These are phyloP conservation scores for Spodoptera littoralis DNA, from an alignment of 2,888 invertebrate species.

Conservation along the genomic window DNA sequence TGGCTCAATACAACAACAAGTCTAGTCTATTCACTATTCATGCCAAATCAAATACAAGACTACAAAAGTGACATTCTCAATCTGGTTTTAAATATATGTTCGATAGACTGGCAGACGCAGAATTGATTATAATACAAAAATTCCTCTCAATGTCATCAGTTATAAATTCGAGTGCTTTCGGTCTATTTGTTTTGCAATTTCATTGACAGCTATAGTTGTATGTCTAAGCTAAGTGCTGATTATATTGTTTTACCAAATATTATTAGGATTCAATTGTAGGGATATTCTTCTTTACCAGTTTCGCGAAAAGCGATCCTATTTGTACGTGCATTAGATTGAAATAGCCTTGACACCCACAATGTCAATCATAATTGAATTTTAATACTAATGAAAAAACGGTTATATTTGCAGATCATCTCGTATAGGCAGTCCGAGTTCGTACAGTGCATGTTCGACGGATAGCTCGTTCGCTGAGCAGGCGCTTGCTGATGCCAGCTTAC, in stretches of 20 bases:
- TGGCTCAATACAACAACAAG: background rate
- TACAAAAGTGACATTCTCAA: background rate
- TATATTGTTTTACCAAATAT: no score
- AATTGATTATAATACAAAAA: slow-evolving; percentile 16
- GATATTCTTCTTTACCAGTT: no score
- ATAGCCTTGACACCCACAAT: no score
- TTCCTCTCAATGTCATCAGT: slow-evolving; percentile 5
- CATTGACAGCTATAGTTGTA: no score
- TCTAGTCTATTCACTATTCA: background rate
- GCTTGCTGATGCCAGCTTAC: slow-evolving; percentile 81
- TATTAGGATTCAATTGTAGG: no score
- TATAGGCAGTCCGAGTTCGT: slow-evolving; percentile 79
- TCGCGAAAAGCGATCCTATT: no score
- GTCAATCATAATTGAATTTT: no score
- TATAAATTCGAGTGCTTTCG: slow-evolving; percentile 18
- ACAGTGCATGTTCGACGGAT: slow-evolving; percentile 85
- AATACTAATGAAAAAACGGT: background rate
- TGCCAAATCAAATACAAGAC: background rate
- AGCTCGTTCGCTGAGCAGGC: slow-evolving; percentile 87
- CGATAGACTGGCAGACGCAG: background rate
- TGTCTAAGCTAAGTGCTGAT: no score
- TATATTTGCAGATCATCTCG: slow-evolving; percentile 70
- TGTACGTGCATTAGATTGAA: no score
- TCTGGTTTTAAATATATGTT: slow-evolving; percentile 1
- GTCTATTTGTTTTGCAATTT: background rate